Conservation (phyloP, 2,888 invertebrate genomes). For the Dyspetes luteomarginatus region DNA sequence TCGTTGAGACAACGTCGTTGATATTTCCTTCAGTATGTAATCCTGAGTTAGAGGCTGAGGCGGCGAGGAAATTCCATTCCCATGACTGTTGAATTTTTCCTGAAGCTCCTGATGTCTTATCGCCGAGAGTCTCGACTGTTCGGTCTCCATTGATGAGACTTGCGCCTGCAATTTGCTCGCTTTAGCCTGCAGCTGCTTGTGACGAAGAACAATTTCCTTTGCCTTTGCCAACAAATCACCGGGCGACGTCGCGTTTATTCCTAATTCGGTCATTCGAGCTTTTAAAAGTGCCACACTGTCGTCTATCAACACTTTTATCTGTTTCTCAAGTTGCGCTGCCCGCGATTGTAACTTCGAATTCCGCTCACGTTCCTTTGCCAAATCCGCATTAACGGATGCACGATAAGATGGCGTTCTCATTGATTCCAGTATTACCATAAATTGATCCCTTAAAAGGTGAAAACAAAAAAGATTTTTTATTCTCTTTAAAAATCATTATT, state of each 20-base stretch:
- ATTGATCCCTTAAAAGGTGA: constrained; percentile 88
- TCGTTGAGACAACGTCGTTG: constrained; percentile 91
- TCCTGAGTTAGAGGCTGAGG: constrained; percentile 88
- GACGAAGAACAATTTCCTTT: constrained; percentile 95
- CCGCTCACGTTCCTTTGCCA: constrained; percentile 92
- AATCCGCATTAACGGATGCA: constrained; percentile 89
- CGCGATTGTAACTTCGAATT: constrained; percentile 92
- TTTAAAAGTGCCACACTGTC: constrained; percentile 96
- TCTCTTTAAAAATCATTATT: no score
- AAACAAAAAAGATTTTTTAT: no score
- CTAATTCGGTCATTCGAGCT: constrained; percentile 95
- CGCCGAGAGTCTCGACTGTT: constrained; percentile 89
- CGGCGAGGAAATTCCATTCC: constrained; percentile 87
- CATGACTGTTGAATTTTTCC: constrained; percentile 87
- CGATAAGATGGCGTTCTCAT: constrained; percentile 93
- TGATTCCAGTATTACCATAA: constrained; percentile 91
- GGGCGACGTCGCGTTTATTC: constrained; percentile 93
- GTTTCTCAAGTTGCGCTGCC: constrained; percentile 95
- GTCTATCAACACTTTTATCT: constrained; percentile 95
- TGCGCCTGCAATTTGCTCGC: constrained; percentile 94
- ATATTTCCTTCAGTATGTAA: constrained; percentile 93
- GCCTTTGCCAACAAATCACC: constrained; percentile 94
- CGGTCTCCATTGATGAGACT: constrained; percentile 89
- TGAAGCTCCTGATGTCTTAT: constrained; percentile 91
- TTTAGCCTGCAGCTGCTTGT: constrained; percentile 96